These are phyloP conservation scores for Leptopilina syphax DNA, from an alignment of 2,888 invertebrate genomes.

Conservation along the genomic window DNA sequence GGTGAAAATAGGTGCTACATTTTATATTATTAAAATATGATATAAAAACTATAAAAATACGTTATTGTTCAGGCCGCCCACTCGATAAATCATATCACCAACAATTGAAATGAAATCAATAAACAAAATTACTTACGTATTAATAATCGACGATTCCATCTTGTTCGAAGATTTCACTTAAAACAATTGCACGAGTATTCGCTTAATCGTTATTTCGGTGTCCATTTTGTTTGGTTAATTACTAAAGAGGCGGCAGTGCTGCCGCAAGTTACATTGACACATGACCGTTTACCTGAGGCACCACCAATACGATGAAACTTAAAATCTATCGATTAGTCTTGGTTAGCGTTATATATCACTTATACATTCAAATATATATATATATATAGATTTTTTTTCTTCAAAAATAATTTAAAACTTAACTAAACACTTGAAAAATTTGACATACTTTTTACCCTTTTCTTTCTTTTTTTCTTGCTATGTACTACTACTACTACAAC, in stretches of 20 bases:
- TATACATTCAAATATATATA: neutral
- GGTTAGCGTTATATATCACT: constrained; percentile 21
- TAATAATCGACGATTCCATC: constrained; percentile 64
- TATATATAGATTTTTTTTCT: neutral
- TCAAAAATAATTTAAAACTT: constrained; percentile 23
- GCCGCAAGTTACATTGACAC: constrained; percentile 75
- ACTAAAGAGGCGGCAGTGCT: constrained; percentile 75
- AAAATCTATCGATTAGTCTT: constrained; percentile 58
- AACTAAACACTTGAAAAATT: constrained; percentile 15
- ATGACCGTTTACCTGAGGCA: constrained; percentile 57
- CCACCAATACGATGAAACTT: constrained; percentile 50
- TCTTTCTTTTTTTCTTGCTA: neutral
- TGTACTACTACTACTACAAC: neutral
- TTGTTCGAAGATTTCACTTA: constrained; percentile 65
- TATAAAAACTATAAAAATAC: constrained; percentile 27
- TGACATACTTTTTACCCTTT: constrained; percentile 11
- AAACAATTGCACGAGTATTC: constrained; percentile 68
- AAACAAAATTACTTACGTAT: constrained; percentile 64
- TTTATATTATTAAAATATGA: constrained; percentile 51
- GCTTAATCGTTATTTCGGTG: constrained; percentile 76
- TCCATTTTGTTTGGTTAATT: constrained; percentile 78
- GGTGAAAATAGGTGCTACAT: constrained; percentile 57
- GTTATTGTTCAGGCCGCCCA: constrained; percentile 5
- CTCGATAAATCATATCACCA: neutral
- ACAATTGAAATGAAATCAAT: constrained; percentile 11